phyloP scores from a whole-genome alignment of 1,140 invertebrate species.

The Zaprionus capensis region DNA sequence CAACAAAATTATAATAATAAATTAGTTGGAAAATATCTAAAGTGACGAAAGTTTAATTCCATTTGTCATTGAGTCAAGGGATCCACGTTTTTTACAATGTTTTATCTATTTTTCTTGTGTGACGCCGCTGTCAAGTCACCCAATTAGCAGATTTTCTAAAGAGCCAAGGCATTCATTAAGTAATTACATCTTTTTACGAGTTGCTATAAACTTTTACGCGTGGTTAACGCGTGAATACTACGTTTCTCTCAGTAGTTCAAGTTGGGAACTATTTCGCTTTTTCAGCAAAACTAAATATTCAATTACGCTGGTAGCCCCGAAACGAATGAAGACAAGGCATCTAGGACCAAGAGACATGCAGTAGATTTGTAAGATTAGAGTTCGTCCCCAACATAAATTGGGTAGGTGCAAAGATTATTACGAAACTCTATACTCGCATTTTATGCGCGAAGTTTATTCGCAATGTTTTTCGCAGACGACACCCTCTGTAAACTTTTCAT shows the following conservation, averaged over 20 bases:
- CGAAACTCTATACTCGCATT: conserved; percentile 16
- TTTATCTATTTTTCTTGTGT: conserved; percentile 3
- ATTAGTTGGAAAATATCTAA: background rate
- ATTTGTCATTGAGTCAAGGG: conserved; percentile 21
- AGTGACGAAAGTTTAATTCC: conserved; percentile 31
- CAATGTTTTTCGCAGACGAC: too few species aligned
- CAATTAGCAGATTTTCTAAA: conserved; percentile 16
- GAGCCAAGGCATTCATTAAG: conserved; percentile 4
- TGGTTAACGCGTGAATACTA: background rate
- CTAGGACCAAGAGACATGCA: background rate
- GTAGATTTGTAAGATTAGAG: background rate
- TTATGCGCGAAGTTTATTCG: too few species aligned
- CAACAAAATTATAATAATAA: conserved; percentile 11
- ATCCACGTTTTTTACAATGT: conserved; percentile 17
- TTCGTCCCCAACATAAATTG: background rate
- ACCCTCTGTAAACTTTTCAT: background rate
- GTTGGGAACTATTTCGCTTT: background rate
- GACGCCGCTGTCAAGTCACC: background rate
- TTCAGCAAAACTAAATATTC: background rate
- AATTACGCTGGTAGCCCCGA: background rate
- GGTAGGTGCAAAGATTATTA: conserved; percentile 48
- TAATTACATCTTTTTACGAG: background rate
- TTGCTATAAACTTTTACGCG: background rate
- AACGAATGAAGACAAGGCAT: background rate
- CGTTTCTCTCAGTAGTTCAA: background rate